Evolutionary conservation across 2,113 vertebrate genomes (phyloP), one percentile per base, ranked within the genome.

Genomic region (Nipponia nippon): DNA sequence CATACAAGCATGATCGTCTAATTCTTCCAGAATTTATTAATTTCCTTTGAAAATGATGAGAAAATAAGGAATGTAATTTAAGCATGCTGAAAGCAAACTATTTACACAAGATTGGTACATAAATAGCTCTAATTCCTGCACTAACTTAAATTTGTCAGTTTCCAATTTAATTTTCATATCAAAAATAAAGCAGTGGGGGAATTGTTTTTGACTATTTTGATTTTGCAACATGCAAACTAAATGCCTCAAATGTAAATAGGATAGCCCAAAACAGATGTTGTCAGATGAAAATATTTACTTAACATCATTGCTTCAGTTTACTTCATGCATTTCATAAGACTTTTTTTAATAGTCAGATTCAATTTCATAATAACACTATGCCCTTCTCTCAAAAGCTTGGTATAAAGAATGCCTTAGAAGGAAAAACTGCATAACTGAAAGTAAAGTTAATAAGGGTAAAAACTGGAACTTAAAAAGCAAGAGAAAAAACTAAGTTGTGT

Each of bases 31-130:
- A 69, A 69, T 80, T 93, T 77, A 93, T 88, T 92, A 92, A 94
- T 90, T 92, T 86, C 49, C 30, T 86, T 93, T 80, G 40, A 88
- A 95, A 95, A 92, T 20, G 0, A 83, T 61, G 49, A 72, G 70
- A 87, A 93, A 95, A 90, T 65, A 83, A 91, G n/a, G 65, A 88
- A 92, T 22, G 58, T 10, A 92, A 90, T 83, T 92, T 90, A 77
- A 89, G 21, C 40, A 83, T 34, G 53, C 23, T 83, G 70, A 87
- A 93, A 93, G 53, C 79, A 80, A 88, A 83, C 75, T 92, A 65
- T 86, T 94, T 88, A 92, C 49, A 69, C 23, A 67, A 82, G 50
- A 90, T 4, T 49, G 36, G 55, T 76, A 82, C 47, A 87, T 55
- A 84, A 89, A 81, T 75, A 91, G 50, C 70, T 91, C 50, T 59